Evolutionary conservation across 1,140 invertebrate genomes (phyloP), one percentile per base, ranked within the genome.

Genomic region (Bombus polaris): DNA sequence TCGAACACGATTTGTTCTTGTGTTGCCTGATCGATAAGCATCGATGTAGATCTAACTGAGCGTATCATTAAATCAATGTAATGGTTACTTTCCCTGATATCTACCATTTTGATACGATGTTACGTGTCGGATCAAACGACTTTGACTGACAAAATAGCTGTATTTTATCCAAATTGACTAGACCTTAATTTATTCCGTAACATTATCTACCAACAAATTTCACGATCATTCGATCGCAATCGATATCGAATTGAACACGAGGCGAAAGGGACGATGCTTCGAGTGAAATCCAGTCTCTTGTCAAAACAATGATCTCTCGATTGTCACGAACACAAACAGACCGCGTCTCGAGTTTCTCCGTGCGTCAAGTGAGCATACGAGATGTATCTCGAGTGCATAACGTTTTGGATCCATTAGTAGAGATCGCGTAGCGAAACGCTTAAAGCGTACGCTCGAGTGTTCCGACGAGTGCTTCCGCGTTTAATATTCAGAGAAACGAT

Each of bases 381-480:
- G 72, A 68, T 47, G 74, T 81, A 42, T 77, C 74, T 42, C 62
- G 62, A 57, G 57, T 9, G 44, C 80, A n/a, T 47, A 47, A 44
- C 22, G 13, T 59, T 10, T 37, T 37, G 10, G 12, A 71, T 39
- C 10, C 37, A 39, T 71, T 70, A 71, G 68, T 32, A 76, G 37
- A 59, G 74, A 85, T 72, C 72, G 35, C 39, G 13, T 6, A 25
- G 18, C n/a, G 39, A 65, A 47, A 70, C 44, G 44, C 39, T 37
- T 18, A 25, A 47, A n/a, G 3, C 25, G 35, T 1, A 28, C 13
- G 25, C 68, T 28, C 66, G 32, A 42, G 13, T 2, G 13, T 32
- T 12, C 10, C 25, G 62, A 13, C 32, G 74, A 81, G 9, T 42
- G 66, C 83, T 91, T 91, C 88, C 90, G 89, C 70, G 77, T 91